phyloP scores from a whole-genome alignment of 1,140 invertebrate genomes.

The Diuraphis noxia region DNA sequence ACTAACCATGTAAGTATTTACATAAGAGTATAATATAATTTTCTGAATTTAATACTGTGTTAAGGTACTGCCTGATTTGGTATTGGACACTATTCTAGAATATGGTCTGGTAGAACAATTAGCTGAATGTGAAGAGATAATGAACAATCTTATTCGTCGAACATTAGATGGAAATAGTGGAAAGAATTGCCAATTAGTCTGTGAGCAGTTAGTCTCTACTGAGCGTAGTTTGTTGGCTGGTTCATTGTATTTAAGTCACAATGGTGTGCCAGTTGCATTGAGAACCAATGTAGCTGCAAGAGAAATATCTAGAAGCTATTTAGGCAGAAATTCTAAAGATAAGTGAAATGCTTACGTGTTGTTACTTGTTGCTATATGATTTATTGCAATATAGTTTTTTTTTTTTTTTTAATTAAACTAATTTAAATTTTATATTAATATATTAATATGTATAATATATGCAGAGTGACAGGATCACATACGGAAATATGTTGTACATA shows the following conservation, averaged over 20 bases:
- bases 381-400: background rate
- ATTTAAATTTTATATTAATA: background rate
- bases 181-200: slow-evolving; percentile 38
- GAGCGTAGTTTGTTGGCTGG: slow-evolving; percentile 27
- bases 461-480: background rate
- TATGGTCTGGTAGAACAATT: slow-evolving; percentile 43
- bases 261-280: slow-evolving; percentile 21
- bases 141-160: slow-evolving; percentile 28
- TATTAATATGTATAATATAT: background rate
- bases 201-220: slow-evolving; percentile 20
- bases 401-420: background rate
- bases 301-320: slow-evolving; percentile 45
- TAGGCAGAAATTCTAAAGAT: slow-evolving; percentile 45
- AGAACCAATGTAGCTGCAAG: slow-evolving; percentile 38
- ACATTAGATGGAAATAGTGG: slow-evolving; percentile 23
- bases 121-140: slow-evolving; percentile 27
- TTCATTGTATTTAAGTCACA: slow-evolving; percentile 24
- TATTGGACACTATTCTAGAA: slow-evolving; percentile 46
- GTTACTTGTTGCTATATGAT: background rate
- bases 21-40: background rate
- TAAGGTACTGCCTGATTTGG: slow-evolving; percentile 23
- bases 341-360: background rate
- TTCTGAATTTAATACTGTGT: background rate
- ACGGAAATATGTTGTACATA: background rate
- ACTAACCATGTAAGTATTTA: slow-evolving; percentile 21